These are phyloP conservation scores for Sturmia bella DNA, from an alignment of 2,888 invertebrate species.

Conservation along the genomic window DNA sequence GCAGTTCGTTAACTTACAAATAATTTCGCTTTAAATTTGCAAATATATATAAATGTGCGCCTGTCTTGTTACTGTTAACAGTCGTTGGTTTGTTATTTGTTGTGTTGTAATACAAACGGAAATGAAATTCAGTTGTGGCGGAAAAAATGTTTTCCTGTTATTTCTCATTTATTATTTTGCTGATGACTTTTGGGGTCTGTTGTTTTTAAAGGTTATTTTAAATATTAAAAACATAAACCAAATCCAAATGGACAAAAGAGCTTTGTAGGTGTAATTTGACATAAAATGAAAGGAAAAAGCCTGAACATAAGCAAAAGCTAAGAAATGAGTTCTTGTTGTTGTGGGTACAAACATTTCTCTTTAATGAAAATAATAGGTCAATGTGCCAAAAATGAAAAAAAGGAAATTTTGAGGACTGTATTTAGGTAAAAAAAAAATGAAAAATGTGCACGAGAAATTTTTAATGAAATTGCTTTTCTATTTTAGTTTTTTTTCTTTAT, in stretches of 20 bases:
- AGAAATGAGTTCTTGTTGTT: neutral
- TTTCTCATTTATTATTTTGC: slow-evolving; percentile 57
- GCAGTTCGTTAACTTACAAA: too few species aligned
- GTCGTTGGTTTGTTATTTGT: slow-evolving; percentile 3
- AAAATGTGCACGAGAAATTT: too few species aligned
- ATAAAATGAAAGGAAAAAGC: neutral
- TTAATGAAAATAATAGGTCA: neutral
- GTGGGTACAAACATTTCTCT: neutral
- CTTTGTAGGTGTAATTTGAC: neutral
- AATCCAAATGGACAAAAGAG: slow-evolving; percentile 12
- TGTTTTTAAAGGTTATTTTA: slow-evolving; percentile 44
- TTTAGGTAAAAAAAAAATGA: too few species aligned
- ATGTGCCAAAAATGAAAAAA: neutral
- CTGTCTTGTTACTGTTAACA: neutral
- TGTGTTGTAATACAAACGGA: slow-evolving; percentile 73
- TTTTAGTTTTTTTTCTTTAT: too few species aligned
- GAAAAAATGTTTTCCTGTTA: slow-evolving; percentile 74
- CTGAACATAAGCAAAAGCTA: neutral
- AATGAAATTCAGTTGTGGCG: slow-evolving; percentile 78
- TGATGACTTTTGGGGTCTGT: slow-evolving; percentile 55
- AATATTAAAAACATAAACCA: slow-evolving; percentile 13
- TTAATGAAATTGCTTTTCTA: too few species aligned
- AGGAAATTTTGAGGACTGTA: too few species aligned
- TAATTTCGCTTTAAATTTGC: too few species aligned
- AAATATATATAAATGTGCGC: too few species aligned